phyloP scores from a whole-genome alignment of 2,888 invertebrate genomes.

The Hartigia nigra region DNA sequence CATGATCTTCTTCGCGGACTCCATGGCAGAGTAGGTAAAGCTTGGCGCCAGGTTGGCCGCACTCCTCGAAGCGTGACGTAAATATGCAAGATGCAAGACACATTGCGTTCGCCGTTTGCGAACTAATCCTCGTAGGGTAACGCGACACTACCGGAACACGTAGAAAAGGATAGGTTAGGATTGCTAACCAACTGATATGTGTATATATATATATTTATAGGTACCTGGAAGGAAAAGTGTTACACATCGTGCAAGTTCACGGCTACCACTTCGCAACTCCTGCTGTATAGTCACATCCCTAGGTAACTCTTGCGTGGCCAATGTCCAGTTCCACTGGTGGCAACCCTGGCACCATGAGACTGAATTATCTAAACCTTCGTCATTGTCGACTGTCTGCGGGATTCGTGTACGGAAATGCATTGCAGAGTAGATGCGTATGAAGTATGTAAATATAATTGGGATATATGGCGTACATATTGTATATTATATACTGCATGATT shows the following conservation, averaged over 20 bases:
- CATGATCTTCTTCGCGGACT: background rate
- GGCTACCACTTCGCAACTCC: background rate
- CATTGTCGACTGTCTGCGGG: background rate
- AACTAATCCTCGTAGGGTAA: background rate
- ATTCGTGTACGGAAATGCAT: background rate
- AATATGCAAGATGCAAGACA: conserved; percentile 55
- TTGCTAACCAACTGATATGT: background rate
- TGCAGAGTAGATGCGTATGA: background rate
- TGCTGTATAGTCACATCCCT: background rate
- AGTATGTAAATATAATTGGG: background rate
- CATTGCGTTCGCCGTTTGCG: conserved; percentile 46
- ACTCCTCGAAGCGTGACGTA: conserved; percentile 57
- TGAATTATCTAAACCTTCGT: background rate
- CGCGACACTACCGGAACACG: background rate
- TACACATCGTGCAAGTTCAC: background rate
- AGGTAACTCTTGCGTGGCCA: background rate
- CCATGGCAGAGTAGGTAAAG: background rate
- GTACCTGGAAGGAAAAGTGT: background rate
- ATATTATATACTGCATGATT: background rate
- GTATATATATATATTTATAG: background rate
- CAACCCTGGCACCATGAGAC: background rate
- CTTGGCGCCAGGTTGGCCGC: conserved; percentile 46
- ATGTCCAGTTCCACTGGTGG: background rate
- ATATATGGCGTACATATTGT: background rate
- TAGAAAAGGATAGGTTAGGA: background rate